These are phyloP conservation scores for Synanthedon myopaeformis DNA, from an alignment of 2,888 invertebrate species.

Conservation along the genomic window DNA sequence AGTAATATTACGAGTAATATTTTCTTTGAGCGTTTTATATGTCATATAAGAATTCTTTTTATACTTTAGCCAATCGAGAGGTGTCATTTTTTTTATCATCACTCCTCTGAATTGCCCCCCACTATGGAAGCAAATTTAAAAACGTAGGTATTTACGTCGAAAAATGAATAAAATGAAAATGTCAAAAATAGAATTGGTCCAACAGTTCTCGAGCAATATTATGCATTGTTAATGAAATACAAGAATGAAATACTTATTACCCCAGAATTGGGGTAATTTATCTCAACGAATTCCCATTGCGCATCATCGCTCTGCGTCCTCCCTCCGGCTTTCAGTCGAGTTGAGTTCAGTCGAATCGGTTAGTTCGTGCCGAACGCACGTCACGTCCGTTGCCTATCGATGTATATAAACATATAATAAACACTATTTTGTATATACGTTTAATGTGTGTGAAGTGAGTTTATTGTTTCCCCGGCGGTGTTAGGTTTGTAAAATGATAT, in stretches of 20 bases:
- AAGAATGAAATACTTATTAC: constrained; percentile 14
- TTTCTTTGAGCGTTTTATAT: too few relatives aligned
- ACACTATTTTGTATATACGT: background rate
- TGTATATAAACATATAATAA: background rate
- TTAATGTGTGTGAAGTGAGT: background rate
- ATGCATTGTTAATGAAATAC: too few relatives aligned
- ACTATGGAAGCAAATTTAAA: too few relatives aligned
- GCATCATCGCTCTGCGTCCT: constrained; percentile 16
- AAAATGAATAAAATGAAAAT: too few relatives aligned
- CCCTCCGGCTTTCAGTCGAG: background rate
- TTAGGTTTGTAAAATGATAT: background rate
- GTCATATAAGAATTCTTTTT: too few relatives aligned
- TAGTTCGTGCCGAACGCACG: background rate
- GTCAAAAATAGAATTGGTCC: too few relatives aligned
- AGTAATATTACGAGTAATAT: too few relatives aligned
- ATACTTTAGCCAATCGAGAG: too few relatives aligned
- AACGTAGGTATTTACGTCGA: too few relatives aligned
- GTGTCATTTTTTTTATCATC: too few relatives aligned
- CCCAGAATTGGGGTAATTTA: constrained; percentile 32
- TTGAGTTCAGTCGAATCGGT: background rate
- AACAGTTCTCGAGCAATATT: too few relatives aligned
- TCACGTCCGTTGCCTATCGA: background rate
- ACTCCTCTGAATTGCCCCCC: too few relatives aligned
- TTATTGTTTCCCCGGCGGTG: background rate
- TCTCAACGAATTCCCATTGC: constrained; percentile 25